phyloP scores from a whole-genome alignment of 2,113 vertebrate genomes.

The Bubalus kerabau region DNA sequence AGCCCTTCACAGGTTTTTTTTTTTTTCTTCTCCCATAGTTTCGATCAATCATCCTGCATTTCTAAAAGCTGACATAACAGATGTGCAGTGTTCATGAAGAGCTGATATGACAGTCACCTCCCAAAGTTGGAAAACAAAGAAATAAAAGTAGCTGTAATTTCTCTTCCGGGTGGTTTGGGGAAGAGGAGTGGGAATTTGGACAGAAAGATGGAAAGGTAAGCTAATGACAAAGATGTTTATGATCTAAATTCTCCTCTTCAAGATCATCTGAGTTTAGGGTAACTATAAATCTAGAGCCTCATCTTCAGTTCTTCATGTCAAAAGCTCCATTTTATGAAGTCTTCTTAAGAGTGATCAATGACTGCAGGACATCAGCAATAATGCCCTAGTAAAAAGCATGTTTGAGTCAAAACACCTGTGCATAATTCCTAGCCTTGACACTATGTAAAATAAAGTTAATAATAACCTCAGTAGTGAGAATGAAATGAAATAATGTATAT shows the following conservation, averaged over 20 bases:
- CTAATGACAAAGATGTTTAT: neutral
- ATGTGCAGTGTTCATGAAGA: slow-evolving; percentile 7
- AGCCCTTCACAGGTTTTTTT: neutral
- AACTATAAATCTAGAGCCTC: neutral
- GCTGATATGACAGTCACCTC: neutral
- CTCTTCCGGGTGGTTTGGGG: neutral
- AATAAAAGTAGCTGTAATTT: slow-evolving; percentile 35
- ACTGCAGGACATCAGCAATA: neutral
- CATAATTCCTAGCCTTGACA: neutral
- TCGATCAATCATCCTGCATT: slow-evolving; percentile 34
- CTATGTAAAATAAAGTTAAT: slow-evolving; percentile 6
- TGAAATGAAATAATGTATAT: neutral
- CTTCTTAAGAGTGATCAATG: neutral
- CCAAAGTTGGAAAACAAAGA: slow-evolving; percentile 31
- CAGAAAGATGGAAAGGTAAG: neutral
- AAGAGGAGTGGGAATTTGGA: neutral
- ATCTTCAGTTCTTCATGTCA: neutral
- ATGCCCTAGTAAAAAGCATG: neutral
- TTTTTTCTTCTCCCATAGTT: slow-evolving; percentile 17
- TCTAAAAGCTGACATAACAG: slow-evolving; percentile 34
- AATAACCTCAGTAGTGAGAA: neutral
- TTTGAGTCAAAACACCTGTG: neutral
- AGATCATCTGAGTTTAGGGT: neutral
- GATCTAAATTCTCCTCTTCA: neutral
- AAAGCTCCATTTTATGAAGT: neutral